Evolutionary conservation across 2,888 invertebrate species (phyloP).

Genomic region (Nephrotoma flavescens): DNA sequence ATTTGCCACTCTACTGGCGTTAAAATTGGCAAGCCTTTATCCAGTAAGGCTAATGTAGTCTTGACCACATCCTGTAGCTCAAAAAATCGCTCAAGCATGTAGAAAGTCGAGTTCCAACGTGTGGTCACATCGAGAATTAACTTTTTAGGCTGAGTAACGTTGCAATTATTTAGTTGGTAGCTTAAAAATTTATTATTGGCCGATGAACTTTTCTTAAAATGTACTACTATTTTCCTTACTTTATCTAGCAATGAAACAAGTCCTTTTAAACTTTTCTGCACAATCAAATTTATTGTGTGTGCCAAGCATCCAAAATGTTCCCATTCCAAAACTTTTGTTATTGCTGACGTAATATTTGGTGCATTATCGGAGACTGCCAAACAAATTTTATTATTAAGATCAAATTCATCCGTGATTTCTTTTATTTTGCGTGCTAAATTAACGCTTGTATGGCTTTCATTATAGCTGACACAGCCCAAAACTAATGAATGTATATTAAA

Average conservation of each 20-base stretch:
- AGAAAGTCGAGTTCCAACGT: conserved; percentile 1
- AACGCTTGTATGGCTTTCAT: conserved; percentile 15
- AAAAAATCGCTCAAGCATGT: not conserved
- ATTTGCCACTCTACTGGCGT: conserved; percentile 14
- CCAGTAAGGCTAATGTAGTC: not conserved
- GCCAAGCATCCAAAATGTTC: conserved; percentile 15
- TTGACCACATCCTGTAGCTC: not conserved
- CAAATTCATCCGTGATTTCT: conserved; percentile 15
- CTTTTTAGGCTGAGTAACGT: not conserved
- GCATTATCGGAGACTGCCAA: conserved; percentile 15
- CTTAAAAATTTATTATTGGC: conserved; percentile 21
- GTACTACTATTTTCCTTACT: conserved; percentile 8
- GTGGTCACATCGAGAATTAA: not conserved
- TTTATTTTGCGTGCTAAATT: conserved; percentile 17
- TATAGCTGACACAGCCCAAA: conserved; percentile 14
- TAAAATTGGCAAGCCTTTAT: not conserved
- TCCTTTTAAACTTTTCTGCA: conserved; percentile 8
- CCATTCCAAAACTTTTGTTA: conserved; percentile 12
- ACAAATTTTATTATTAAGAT: conserved; percentile 17
- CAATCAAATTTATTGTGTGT: conserved; percentile 13
- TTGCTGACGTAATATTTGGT: conserved; percentile 10
- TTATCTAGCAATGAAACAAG: conserved; percentile 9
- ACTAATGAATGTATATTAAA: conserved; percentile 17
- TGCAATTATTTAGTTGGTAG: not conserved
- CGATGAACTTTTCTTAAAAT: conserved; percentile 16